Percentiles rank a stretch among this genome's conserved stretches.
Conservation (phyloP, 2,113 vertebrate genomes). For the Oxyura jamaicensis region DNA sequence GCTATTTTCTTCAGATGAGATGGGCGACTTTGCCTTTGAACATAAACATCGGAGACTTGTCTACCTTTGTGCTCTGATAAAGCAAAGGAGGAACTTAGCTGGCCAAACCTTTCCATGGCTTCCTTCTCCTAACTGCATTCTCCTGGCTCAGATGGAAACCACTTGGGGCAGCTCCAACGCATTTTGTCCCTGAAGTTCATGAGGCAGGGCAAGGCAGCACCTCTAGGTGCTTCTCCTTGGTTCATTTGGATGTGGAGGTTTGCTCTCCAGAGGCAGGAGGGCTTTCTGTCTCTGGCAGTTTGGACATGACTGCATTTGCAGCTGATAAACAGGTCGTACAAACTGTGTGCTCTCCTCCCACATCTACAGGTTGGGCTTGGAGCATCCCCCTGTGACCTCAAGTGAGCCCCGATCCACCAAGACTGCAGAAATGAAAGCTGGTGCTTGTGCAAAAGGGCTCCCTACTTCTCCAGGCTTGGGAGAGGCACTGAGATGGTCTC, state of each 20-base stretch:
- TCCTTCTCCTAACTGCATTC: neutral
- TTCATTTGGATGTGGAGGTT: neutral
- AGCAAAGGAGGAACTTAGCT: neutral
- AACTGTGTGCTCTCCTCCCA: neutral
- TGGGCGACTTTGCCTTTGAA: neutral
- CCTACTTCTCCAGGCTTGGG: neutral
- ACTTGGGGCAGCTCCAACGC: fast-evolving
- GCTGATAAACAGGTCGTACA: fast-evolving
- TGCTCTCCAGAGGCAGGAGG: neutral
- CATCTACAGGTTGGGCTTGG: neutral
- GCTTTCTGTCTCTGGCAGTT: neutral
- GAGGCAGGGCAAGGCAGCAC: neutral
- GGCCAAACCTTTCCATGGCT: neutral
- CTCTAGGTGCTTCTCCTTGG: neutral
- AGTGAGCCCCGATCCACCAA: fast-evolving
- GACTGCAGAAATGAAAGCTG: neutral
- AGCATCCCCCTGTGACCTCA: neutral
- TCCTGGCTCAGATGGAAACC: neutral
- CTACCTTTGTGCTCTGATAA: neutral
- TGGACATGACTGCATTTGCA: neutral
- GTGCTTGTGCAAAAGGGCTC: neutral
- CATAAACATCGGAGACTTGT: fast-evolving
- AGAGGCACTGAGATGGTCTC: neutral
- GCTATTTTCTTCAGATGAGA: neutral
- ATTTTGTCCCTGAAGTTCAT: neutral